phyloP scores from a whole-genome alignment of 1,140 invertebrate species.

The Drosophila pectinifera region DNA sequence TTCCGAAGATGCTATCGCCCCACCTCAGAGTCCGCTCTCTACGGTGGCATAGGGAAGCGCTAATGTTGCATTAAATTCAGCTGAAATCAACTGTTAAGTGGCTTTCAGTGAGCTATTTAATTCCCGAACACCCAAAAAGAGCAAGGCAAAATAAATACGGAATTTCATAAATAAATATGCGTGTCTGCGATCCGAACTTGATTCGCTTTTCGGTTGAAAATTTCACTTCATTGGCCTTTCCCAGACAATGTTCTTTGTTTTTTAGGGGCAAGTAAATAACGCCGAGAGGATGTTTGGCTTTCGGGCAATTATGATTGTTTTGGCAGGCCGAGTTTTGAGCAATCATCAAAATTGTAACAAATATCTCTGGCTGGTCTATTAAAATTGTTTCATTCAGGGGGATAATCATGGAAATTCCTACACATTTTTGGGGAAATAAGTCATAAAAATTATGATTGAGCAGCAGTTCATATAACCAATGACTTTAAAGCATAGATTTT shows the following conservation, averaged over 20 bases:
- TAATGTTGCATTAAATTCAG: constrained; percentile 84
- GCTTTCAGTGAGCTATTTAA: constrained; percentile 83
- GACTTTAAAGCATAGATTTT: not conserved
- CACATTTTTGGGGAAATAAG: not conserved
- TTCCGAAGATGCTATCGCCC: constrained; percentile 64
- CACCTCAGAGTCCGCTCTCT: constrained; percentile 7
- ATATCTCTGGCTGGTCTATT: constrained; percentile 18
- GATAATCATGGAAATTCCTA: not conserved
- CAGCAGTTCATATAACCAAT: not conserved
- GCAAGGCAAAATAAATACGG: constrained; percentile 54
- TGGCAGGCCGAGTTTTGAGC: constrained; percentile 27
- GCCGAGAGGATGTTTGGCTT: constrained; percentile 30
- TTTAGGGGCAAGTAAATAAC: constrained; percentile 40
- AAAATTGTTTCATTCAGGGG: constrained; percentile 21
- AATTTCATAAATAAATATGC: constrained; percentile 73
- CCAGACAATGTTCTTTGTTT: constrained; percentile 10
- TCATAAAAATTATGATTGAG: not conserved
- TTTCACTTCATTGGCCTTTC: constrained; percentile 11
- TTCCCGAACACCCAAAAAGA: constrained; percentile 62
- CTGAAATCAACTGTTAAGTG: constrained; percentile 83
- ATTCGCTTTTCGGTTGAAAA: constrained; percentile 22
- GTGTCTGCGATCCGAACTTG: constrained; percentile 53
- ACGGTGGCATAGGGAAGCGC: constrained; percentile 66
- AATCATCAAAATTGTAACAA: constrained; percentile 30
- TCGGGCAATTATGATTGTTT: constrained; percentile 38